Evolutionary conservation across 2,113 vertebrate species (phyloP).

Genomic region (Callopanchax toddi): DNA sequence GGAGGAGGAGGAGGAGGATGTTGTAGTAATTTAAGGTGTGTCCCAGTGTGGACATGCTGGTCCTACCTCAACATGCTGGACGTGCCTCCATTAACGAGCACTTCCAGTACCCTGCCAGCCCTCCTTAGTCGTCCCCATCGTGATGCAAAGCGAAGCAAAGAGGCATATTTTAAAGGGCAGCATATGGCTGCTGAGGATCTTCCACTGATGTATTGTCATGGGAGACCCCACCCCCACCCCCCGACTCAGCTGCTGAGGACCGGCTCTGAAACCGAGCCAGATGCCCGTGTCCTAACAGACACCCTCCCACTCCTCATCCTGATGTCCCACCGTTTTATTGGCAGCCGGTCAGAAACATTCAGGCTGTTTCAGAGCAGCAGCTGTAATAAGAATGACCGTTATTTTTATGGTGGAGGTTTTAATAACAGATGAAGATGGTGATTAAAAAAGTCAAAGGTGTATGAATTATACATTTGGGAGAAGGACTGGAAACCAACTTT

Average conservation of each 20-base stretch:
- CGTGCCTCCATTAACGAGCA: conserved; percentile 70
- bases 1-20: background rate
- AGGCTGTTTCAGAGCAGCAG: conserved; percentile 24
- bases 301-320: conserved; percentile 27
- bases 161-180: conserved; percentile 68
- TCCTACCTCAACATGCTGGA: conserved; percentile 64
- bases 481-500: conserved; percentile 39
- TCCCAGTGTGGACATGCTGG: conserved; percentile 34
- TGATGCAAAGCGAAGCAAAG: conserved; percentile 57
- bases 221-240: conserved; percentile 37
- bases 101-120: conserved; percentile 43
- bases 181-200: conserved; percentile 71
- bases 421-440: conserved; percentile 59
- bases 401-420: conserved; percentile 55
- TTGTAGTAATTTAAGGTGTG: conserved; percentile 43
- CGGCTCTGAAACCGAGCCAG: conserved; percentile 68
- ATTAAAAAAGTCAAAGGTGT: conserved; percentile 61
- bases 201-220: conserved; percentile 65
- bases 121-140: conserved; percentile 60
- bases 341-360: conserved; percentile 48
- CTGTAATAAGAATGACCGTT: conserved; percentile 48
- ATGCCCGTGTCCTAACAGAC: conserved; percentile 64
- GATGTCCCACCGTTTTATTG: conserved; percentile 62
- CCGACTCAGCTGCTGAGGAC: conserved; percentile 37
- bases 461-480: conserved; percentile 48